phyloP scores from a whole-genome alignment of 2,113 vertebrate species.

The Pseudorhombus dupliciocellatus region DNA sequence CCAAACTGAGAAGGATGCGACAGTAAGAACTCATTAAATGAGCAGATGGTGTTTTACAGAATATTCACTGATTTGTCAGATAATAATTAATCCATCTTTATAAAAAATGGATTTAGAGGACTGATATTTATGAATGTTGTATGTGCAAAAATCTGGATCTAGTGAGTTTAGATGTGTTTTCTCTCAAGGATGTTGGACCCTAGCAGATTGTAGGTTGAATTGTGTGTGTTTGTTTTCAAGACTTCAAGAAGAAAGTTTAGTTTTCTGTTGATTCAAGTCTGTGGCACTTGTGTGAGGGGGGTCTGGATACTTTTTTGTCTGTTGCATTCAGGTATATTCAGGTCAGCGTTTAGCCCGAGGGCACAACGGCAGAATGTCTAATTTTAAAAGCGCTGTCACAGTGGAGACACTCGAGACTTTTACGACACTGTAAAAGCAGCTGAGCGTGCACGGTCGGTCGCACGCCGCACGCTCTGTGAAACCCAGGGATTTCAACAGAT shows the following conservation, averaged over 20 bases:
- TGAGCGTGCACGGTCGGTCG: neutral
- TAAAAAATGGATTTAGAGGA: too few species aligned
- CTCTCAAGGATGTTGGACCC: too few species aligned
- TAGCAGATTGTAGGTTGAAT: too few species aligned
- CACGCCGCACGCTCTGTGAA: neutral
- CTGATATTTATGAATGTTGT: neutral
- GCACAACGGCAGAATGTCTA: neutral
- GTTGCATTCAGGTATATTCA: neutral
- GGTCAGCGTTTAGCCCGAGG: neutral
- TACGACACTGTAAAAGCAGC: slow-evolving; percentile 12
- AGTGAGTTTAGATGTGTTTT: too few species aligned
- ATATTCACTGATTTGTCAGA: too few species aligned
- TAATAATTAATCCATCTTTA: too few species aligned
- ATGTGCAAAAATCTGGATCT: neutral
- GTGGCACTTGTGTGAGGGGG: neutral
- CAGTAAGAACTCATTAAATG: too few species aligned
- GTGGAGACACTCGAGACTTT: neutral
- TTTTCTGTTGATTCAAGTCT: too few species aligned
- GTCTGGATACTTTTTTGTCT: neutral
- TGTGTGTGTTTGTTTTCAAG: too few species aligned
- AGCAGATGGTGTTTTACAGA: too few species aligned
- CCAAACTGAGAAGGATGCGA: too few species aligned
- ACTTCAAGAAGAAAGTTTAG: too few species aligned
- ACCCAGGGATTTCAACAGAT: slow-evolving; percentile 27
- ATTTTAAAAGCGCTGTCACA: neutral